Conservation (phyloP, 2,113 vertebrate species). For the Sphyrna mokarran region DNA sequence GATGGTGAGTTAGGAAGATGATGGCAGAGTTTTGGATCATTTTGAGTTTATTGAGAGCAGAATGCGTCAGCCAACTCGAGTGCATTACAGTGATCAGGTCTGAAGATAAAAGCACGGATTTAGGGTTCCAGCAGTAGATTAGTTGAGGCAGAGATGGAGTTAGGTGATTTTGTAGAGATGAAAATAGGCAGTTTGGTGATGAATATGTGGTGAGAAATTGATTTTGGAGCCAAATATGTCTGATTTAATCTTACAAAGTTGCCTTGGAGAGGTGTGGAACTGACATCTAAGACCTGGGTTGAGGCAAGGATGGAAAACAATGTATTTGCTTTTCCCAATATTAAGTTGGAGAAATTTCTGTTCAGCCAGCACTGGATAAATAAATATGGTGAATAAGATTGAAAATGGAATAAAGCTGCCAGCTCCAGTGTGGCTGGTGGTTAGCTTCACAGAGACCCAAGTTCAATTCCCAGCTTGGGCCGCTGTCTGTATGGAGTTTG, state of each 20-base stretch:
- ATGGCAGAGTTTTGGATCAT: too few relatives aligned
- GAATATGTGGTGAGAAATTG: background rate
- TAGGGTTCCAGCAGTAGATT: background rate
- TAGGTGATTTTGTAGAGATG: background rate
- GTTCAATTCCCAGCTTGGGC: too few relatives aligned
- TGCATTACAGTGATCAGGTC: too few relatives aligned
- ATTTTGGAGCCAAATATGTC: background rate
- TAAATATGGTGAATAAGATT: background rate
- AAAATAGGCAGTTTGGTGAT: background rate
- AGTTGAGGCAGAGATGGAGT: background rate
- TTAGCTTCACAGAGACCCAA: too few relatives aligned
- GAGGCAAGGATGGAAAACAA: background rate
- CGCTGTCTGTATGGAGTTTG: too few relatives aligned
- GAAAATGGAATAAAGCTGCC: background rate
- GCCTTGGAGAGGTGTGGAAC: background rate
- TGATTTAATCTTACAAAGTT: background rate
- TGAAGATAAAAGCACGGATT: background rate
- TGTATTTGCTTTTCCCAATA: background rate
- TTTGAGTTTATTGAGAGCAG: too few relatives aligned
- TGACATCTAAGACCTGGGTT: background rate
- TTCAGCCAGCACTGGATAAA: background rate
- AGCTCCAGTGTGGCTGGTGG: background rate
- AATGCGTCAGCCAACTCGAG: too few relatives aligned
- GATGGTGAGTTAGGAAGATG: too few relatives aligned
- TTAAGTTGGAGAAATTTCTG: background rate